These are phyloP conservation scores for Percina caprodes DNA, from an alignment of 2,113 vertebrate species.

Conservation along the genomic window DNA sequence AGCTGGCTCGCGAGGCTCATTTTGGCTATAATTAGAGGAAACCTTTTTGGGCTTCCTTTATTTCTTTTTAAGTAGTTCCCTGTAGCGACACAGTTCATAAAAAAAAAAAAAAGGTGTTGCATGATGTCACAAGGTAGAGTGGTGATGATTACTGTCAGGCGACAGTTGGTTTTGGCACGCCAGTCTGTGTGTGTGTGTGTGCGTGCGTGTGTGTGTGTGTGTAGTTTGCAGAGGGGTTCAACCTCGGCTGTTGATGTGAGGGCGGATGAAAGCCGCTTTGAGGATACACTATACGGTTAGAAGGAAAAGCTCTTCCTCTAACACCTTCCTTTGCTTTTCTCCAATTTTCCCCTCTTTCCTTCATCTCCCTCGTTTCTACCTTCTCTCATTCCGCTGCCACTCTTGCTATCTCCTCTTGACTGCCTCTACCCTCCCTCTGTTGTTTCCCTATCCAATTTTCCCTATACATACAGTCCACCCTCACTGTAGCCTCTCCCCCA, in stretches of 20 bases:
- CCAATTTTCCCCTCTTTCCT: slow-evolving; percentile 55
- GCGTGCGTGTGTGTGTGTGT: not conserved
- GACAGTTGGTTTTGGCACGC: slow-evolving; percentile 28
- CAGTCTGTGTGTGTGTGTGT: slow-evolving; percentile 11
- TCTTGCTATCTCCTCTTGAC: slow-evolving; percentile 62
- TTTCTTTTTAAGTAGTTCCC: slow-evolving; percentile 36
- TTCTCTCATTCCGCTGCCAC: slow-evolving; percentile 54
- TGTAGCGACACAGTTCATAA: slow-evolving; percentile 35
- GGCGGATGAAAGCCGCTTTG: slow-evolving; percentile 77
- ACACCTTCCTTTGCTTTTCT: slow-evolving; percentile 60
- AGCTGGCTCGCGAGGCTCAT: slow-evolving; percentile 14
- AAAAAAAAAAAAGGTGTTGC: slow-evolving; percentile 45
- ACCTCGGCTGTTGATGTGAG: slow-evolving; percentile 57
- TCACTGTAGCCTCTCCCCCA: slow-evolving; percentile 39
- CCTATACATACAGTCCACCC: slow-evolving; percentile 56
- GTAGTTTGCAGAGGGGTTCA: slow-evolving; percentile 48
- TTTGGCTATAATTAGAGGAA: slow-evolving; percentile 58
- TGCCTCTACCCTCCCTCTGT: slow-evolving; percentile 60
- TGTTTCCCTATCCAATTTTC: slow-evolving; percentile 71
- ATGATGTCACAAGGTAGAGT: slow-evolving; percentile 58
- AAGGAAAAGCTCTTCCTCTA: slow-evolving; percentile 54
- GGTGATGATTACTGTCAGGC: slow-evolving; percentile 66
- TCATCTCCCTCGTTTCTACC: slow-evolving; percentile 44
- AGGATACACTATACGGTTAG: slow-evolving; percentile 56
- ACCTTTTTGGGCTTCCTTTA: slow-evolving; percentile 28